Base-by-base conservation (phyloP, 2,797 vertebrate genomes). In the Pipistrellus nathusii region DNA sequence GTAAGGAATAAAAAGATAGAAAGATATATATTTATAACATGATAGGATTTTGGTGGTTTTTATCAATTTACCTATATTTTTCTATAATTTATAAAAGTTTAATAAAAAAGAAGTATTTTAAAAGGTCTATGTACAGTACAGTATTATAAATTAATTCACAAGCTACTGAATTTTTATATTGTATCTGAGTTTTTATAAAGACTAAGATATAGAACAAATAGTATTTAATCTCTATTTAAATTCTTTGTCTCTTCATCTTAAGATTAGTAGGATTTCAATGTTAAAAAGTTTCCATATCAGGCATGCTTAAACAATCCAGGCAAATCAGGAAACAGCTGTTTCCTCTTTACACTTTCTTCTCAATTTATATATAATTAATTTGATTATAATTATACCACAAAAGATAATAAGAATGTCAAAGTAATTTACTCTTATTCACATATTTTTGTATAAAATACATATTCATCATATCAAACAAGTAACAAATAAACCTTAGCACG, bases 321-420 rank as follows among this genome's bases (percentile, higher is more conserved):
- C 89, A 95, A 94, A 78, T 5, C 93, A 96, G 88, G 82, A 93
- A 97, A 94, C 32, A 97, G 82, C 71, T 64, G 51, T 10, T 77
- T 90, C 86, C 86, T 96, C 59, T 95, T 85, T 46, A 53, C 30
- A 86, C 2, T 59, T 76, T 83, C 44, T 64, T 59, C 32, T 38
- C 38, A 87, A 55, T 13, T 59, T 59, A 59, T 59, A 27, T 59
- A 59, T 12, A 59, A 59, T 59, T 59, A 59, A 27, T 59, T 59
- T 27, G 11, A 59, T 59, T 59, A 59, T 59, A 59, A 27, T 59
- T 27, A 59, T 59, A 59, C 57, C 27, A 57, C 55, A 57, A 57
- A 57, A 12, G 4, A 59, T 59, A 59, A 59, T 59, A 4, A 57
- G 23, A 25, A 59, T 59, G 57, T 27, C 57, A 59, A 59, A 27